phyloP scores from a whole-genome alignment of 2,113 vertebrate genomes.

The Cricetomys ansorgei region DNA sequence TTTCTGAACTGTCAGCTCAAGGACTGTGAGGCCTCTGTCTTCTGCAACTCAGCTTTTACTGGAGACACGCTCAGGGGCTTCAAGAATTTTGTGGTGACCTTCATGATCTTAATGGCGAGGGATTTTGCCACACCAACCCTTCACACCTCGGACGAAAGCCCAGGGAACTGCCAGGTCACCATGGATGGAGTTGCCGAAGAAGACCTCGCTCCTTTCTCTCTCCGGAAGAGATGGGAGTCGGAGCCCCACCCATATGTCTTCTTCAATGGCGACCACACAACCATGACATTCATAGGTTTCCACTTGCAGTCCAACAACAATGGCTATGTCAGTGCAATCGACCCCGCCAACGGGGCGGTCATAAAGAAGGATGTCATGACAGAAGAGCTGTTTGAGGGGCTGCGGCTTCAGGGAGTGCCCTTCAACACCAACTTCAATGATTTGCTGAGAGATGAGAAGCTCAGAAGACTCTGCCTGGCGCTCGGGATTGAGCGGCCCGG shows the following conservation, averaged over 20 bases:
- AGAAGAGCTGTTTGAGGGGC: slow-evolving; percentile 84
- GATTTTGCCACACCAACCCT: slow-evolving; percentile 97
- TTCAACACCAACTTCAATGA: slow-evolving; percentile 94
- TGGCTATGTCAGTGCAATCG: slow-evolving; percentile 89
- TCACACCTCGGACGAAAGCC: slow-evolving; percentile 94
- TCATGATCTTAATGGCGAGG: slow-evolving; percentile 98
- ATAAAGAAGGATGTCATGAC: slow-evolving; percentile 93
- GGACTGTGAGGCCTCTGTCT: slow-evolving; percentile 94
- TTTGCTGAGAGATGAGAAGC: slow-evolving; percentile 91
- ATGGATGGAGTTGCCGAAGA: slow-evolving; percentile 87
- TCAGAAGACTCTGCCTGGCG: slow-evolving; percentile 91
- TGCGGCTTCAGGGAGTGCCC: slow-evolving; percentile 91
- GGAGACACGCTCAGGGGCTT: slow-evolving; percentile 93
- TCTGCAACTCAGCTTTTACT: slow-evolving; percentile 89
- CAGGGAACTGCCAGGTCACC: slow-evolving; percentile 83
- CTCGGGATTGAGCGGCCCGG: slow-evolving; percentile 90
- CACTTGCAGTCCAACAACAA: slow-evolving; percentile 85
- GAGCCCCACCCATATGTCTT: slow-evolving; percentile 98
- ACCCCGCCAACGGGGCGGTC: slow-evolving; percentile 83
- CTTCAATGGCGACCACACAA: slow-evolving; percentile 93
- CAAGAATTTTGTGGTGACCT: slow-evolving; percentile 95
- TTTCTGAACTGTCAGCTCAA: slow-evolving; percentile 94
- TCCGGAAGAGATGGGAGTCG: slow-evolving; percentile 96
- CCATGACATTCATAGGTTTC: slow-evolving; percentile 98
- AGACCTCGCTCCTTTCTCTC: slow-evolving; percentile 93